Evolutionary conservation across 2,888 invertebrate species (phyloP), one percentile per base, ranked within the genome.

Genomic region (Oscheius sp.): DNA sequence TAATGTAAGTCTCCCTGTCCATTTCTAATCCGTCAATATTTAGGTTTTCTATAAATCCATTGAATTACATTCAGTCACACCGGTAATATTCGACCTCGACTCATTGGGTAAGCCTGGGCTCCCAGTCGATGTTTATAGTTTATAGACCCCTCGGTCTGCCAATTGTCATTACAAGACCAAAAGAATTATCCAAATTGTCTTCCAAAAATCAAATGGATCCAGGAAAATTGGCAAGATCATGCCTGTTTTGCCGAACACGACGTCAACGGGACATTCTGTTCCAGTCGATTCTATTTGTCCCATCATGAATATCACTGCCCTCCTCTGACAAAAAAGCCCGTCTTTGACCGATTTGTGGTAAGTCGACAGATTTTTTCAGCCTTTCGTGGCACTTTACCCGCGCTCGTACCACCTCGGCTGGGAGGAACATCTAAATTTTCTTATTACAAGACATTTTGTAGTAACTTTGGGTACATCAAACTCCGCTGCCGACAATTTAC

Each of bases 241-340:
- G 80, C 84, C 0, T 90, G 90, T 78, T 90, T 90, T 76, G 85
- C 84, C 2, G 81, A 87, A 0, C 86, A 89, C 70, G 90, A 90
- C 1, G 80, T 82, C 23, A 89, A 90, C 77, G 90, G 90, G 2
- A 86, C 88, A 5, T 81, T 86, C n/a, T 91, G 90, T 75, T 90
- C 90, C 6, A 87, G 89, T 73, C 84, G 89, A 7, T 85, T 87
- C 80, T 90, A 89, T 75, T 84, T 90, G 6, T 89, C 89, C 73
- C 87, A 89, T 81, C 89, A 89, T 66, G 90, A 90, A 81, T 82
- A 84, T 13, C 89, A 88, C 85, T 90, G 90, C 78, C 90, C 90
- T 0, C 72, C 79, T 2, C 18, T 53, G 27, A 43, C 23, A 9
- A 16, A 23, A 43, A 27, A 21, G 7, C n/a, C 25, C 12, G 23